A percentile compares a stretch with the other conserved stretches of the same genome.
Conservation (phyloP, 2,888 invertebrate genomes). For the Tuberolachnus salignus region DNA sequence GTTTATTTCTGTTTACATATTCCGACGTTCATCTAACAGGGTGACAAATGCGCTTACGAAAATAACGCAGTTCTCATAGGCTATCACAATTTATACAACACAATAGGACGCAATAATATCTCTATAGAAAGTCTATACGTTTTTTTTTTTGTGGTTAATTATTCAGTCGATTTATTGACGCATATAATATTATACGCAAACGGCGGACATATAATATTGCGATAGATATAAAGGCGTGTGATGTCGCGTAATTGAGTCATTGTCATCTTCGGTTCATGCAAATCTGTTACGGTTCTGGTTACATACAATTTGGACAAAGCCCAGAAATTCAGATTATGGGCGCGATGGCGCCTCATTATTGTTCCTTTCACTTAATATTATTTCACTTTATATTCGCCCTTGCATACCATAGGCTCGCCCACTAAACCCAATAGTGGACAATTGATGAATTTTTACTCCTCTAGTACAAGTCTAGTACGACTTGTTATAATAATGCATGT, state of each 20-base stretch:
- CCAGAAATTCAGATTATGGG: conserved; percentile 13
- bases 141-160: background rate
- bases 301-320: conserved; percentile 29
- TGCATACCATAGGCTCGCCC: conserved; percentile 51
- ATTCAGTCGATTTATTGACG: background rate
- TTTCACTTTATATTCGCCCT: conserved; percentile 51
- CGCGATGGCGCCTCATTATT: conserved; percentile 48
- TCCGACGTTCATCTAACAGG: too few species aligned
- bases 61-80: too few species aligned
- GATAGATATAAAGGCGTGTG: background rate
- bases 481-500: conserved; percentile 23
- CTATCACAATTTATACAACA: background rate
- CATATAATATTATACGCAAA: background rate
- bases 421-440: conserved; percentile 32
- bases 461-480: conserved; percentile 8
- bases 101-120: background rate
- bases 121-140: conserved; percentile 9
- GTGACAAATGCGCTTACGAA: too few species aligned
- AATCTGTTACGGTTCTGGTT: conserved; percentile 25
- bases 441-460: conserved; percentile 42
- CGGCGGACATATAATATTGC: too few species aligned
- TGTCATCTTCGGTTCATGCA: conserved; percentile 43
- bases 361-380: conserved; percentile 44
- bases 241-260: conserved; percentile 34
- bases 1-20: too few species aligned